Conservation (phyloP, 2,888 invertebrate genomes). For the Platypus cylindrus region DNA sequence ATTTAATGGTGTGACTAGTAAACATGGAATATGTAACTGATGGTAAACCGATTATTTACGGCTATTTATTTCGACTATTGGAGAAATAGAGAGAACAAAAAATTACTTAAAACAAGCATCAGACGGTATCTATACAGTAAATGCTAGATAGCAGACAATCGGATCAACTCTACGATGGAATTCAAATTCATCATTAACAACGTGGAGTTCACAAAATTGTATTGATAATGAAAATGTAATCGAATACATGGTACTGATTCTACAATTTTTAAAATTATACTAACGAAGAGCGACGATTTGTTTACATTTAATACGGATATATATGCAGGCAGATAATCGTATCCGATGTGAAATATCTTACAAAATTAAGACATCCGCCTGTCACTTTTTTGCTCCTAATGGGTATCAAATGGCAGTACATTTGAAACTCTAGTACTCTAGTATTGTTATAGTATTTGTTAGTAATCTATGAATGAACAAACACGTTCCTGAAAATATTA, state of each 20-base stretch:
- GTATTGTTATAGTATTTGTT: too few relatives aligned
- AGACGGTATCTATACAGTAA: conserved; percentile 41
- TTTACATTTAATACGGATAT: conserved; percentile 51
- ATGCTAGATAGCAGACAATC: conserved; percentile 37
- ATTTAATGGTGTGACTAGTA: conserved; percentile 19
- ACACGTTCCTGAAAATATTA: too few relatives aligned
- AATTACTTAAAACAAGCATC: conserved; percentile 22
- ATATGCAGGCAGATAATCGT: conserved; percentile 43
- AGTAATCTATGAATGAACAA: too few relatives aligned
- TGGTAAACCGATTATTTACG: too few relatives aligned
- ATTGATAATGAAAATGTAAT: conserved; percentile 33
- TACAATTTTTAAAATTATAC: conserved; percentile 50
- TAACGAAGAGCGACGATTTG: conserved; percentile 36
- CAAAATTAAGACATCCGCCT: too few relatives aligned
- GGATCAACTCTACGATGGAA: conserved; percentile 41
- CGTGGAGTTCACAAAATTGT: conserved; percentile 33
- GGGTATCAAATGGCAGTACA: too few relatives aligned
- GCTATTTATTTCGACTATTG: too few relatives aligned
- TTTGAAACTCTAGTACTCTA: too few relatives aligned
- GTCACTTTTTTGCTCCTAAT: too few relatives aligned
- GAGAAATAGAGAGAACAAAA: conserved; percentile 26
- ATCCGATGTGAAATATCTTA: too few relatives aligned
- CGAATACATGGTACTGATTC: conserved; percentile 42
- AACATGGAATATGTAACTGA: too few relatives aligned
- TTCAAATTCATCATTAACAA: conserved; percentile 21